Base-by-base conservation (phyloP, 2,797 vertebrate species). In the Lepidocolaptes lacrymiger region DNA sequence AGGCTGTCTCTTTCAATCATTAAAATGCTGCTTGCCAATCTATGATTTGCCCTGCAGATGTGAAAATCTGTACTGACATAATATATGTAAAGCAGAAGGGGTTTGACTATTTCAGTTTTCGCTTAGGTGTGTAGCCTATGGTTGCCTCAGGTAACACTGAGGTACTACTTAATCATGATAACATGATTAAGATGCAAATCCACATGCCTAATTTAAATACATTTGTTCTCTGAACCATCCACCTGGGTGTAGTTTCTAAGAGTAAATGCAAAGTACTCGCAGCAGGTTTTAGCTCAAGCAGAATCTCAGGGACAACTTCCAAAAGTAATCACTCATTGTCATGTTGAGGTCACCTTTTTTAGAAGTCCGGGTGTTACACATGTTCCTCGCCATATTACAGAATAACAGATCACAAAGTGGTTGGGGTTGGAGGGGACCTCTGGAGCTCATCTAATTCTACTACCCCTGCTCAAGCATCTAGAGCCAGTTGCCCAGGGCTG, bases 121-220 rank as follows among this genome's bases (percentile, higher is more conserved):
- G 1, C 79, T 95, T 95, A 95, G 92, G 80, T 93, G 88, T 94
- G 95, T 88, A 94, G 92, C 62, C 85, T 92, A 78, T 37, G 76
- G 54, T 95, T 96, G 96, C 96, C 95, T 91, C 73, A 90, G 95
- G 96, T 93, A 95, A 92, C 4, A 10, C 58, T 5, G 2, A 95
- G 73, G 82, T 93, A 92, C 91, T 95, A 94, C 77, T 94, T 94
- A 86, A 87, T 96, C 85, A 93, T 94, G 95, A 90, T 97, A 97
- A 93, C 79, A 86, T 22, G 85, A 96, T 95, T 95, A 93, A 91
- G 67, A 96, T 96, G 91, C 91, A 96, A 94, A 97, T 95, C 26
- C 76, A 76, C 76, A 66, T 86, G 48, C 85, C 79, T 96, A 59
- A 92, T 97, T 96, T 95, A 92, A 95, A 95, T 96, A 73, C 67